phyloP scores from a whole-genome alignment of 2,888 invertebrate genomes.

The Phaonia tiefii region DNA sequence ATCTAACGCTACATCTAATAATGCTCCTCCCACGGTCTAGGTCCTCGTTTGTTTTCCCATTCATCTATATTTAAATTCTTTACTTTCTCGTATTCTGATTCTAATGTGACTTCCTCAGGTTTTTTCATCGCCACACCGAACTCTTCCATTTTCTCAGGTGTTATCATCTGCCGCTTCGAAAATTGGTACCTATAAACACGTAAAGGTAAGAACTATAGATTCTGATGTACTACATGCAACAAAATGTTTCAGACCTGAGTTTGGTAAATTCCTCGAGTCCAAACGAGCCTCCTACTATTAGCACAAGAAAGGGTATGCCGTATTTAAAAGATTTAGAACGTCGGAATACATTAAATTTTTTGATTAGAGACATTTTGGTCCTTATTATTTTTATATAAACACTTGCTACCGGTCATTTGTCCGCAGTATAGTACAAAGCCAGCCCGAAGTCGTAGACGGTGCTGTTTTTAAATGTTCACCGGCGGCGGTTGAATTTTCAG shows the following conservation, averaged over 20 bases:
- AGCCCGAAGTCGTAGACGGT: no score
- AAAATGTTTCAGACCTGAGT: slow-evolving; percentile 84
- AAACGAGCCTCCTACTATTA: slow-evolving; percentile 89
- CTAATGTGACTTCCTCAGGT: slow-evolving; percentile 86
- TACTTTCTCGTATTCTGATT: slow-evolving; percentile 88
- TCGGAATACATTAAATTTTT: slow-evolving; percentile 71
- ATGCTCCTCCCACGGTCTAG: slow-evolving; percentile 90
- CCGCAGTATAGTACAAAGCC: no score
- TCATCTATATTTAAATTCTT: slow-evolving; percentile 88
- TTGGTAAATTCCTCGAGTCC: slow-evolving; percentile 88
- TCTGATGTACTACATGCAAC: slow-evolving; percentile 45
- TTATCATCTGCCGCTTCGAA: slow-evolving; percentile 83
- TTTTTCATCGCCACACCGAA: slow-evolving; percentile 86
- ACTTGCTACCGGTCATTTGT: no score
- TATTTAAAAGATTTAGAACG: slow-evolving; percentile 81
- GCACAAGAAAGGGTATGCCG: slow-evolving; percentile 87
- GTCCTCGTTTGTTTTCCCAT: slow-evolving; percentile 93
- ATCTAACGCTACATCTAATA: no score
- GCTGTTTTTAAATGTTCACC: no score
- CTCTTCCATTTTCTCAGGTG: slow-evolving; percentile 85
- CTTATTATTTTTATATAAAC: no score
- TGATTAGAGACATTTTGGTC: slow-evolving; percentile 71
- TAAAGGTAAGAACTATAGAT: slow-evolving; percentile 27
- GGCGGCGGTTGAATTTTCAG: no score
- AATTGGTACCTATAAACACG: slow-evolving; percentile 82